Evolutionary conservation across 2,888 invertebrate species (phyloP), one percentile per base, ranked within the genome.

Genomic region (Nineta flava): DNA sequence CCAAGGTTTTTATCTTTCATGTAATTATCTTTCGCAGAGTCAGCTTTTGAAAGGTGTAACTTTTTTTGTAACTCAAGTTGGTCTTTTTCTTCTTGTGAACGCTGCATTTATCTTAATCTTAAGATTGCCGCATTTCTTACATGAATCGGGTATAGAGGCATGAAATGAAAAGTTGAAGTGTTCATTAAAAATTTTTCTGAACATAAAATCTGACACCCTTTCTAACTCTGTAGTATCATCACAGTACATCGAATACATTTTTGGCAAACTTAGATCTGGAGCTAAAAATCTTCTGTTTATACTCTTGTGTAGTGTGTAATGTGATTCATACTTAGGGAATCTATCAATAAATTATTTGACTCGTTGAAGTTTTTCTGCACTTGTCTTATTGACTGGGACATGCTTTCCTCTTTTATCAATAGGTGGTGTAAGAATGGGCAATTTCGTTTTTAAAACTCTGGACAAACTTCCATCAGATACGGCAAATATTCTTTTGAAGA

Each of bases 41-140:
- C 21, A 6, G 38, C 40, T 50, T 50, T 50, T 41, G 13, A 34
- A 16, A 46, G 26, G 26, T 50, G 46, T n/a, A 50, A 9, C 15
- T 50, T 35, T 21, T 16, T 43, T 32, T 43, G 2, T 2, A n/a
- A 9, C 31, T 9, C 26, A 17, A 34, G 31, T 32, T 15, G 34
- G 2, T 40, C n/a, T 19, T 42, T 21, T 32, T 32, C 10, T 32
- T 32, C 32, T 7, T 32, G 2, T n/a, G 9, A 10, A 42, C 16
- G n/a, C 16, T 9, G 13, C 9, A 9, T 42, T 42, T n/a, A 42
- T 42, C 16, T 16, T 9, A 15, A n/a, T 13, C 13, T 42, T 13
- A 13, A 42, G 16, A 5, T 13, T 13, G 16, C 13, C 42, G 13
- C 42, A 42, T 16, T 42, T 42, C 13, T 15, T n/a, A 13, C 42